Evolutionary conservation across 2,888 invertebrate genomes (phyloP), one percentile per base, ranked within the genome.

Genomic region (Cryptosula pallasiana): DNA sequence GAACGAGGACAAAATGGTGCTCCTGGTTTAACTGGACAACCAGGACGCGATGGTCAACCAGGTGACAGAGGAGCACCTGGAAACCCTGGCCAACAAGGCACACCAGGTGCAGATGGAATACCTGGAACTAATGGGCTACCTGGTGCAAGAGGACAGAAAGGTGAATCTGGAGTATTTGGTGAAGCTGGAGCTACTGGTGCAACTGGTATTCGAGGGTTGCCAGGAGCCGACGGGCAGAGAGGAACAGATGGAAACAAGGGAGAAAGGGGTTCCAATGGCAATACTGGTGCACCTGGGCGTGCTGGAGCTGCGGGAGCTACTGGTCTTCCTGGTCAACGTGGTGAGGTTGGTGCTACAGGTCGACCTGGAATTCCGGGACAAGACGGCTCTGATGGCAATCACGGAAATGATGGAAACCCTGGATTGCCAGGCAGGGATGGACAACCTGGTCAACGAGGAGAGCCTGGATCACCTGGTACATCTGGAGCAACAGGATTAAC

Each of bases 391-490:
- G 63, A 55, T 32, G 73, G 73, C n/a, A 55, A 9, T 3, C 27
- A 35, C n/a, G 73, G 73, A 3, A 23, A n/a, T 16, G 20, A 20
- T 32, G 73, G 73, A 36, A 45, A 20, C 20, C 16, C 45, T 1
- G 72, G 72, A 23, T 9, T 9, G 20, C 36, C 71, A 16, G 73
- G 73, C 3, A 71, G 57, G 5, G 71, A 72, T 45, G 73, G 73
- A 25, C 2, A 13, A 2, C 35, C 63, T 55, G 73, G 73, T 55
- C 34, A 55, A 16, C 54, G 32, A 32, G 73, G 73, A 34, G 9
- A 45, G 16, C 69, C 71, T 54, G 73, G 73, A 54, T 5, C 13
- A 32, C 32, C 25, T 32, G 63, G 63, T 13, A 2, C 2, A 2
- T 2, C 29, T 63, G 63, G 63, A 25, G 70, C 23, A 23, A 54